These are phyloP conservation scores for Allacma fusca DNA, from an alignment of 2,888 invertebrate species.

Conservation along the genomic window DNA sequence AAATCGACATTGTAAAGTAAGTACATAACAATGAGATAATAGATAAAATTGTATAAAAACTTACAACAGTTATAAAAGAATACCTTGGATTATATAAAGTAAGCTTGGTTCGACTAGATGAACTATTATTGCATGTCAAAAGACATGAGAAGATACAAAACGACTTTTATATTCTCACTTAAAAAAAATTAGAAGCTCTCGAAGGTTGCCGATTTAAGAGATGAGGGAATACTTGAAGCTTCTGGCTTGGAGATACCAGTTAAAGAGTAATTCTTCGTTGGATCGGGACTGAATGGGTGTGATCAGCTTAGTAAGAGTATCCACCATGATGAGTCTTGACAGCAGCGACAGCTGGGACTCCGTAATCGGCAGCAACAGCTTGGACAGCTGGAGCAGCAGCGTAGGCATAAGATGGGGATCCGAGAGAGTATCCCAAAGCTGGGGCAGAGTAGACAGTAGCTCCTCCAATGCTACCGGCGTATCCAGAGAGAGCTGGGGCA, in stretches of 20 bases:
- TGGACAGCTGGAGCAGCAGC: neutral
- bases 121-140: neutral
- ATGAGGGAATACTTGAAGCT: too few relatives aligned
- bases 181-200: neutral
- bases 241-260: neutral
- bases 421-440: constrained; percentile 57
- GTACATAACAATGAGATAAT: neutral
- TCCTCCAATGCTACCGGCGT: constrained; percentile 30
- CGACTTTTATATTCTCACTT: constrained; percentile 1
- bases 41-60: constrained; percentile 4
- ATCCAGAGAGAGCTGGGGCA: constrained; percentile 9
- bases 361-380: constrained; percentile 27
- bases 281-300: too few relatives aligned
- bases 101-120: constrained; percentile 25
- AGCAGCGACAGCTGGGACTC: constrained; percentile 4
- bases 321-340: constrained; percentile 26
- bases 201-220: neutral
- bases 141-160: neutral
- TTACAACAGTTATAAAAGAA: neutral
- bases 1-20: neutral
- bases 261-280: too few relatives aligned
- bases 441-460: constrained; percentile 54
- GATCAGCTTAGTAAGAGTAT: neutral
- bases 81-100: neutral
- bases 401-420: constrained; percentile 27